A percentile compares a stretch with the other conserved stretches of the same genome.
Evolutionary conservation across 2,797 vertebrate genomes (phyloP).

Genomic region (Fundulus diaphanus): DNA sequence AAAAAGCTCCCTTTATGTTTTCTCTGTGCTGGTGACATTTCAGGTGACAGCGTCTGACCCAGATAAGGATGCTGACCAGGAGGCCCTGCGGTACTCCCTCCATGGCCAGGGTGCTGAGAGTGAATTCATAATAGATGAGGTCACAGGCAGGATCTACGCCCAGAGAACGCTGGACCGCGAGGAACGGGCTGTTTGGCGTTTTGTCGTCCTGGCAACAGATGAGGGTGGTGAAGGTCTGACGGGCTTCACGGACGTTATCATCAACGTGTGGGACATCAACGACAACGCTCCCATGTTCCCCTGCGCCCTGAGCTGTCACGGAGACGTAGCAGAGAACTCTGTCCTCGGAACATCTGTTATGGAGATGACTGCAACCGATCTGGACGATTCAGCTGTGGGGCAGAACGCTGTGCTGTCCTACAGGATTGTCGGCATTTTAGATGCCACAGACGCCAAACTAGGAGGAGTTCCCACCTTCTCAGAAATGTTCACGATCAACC

Average conservation of each 20-base stretch:
- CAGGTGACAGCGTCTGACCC: slow-evolving; percentile 91
- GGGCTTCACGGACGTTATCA: slow-evolving; percentile 92
- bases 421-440: slow-evolving; percentile 82
- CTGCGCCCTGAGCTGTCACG: slow-evolving; percentile 86
- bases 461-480: slow-evolving; percentile 65
- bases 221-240: slow-evolving; percentile 91
- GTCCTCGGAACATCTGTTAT: slow-evolving; percentile 83
- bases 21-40: slow-evolving; percentile 42
- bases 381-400: slow-evolving; percentile 87
- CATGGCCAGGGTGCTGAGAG: slow-evolving; percentile 89
- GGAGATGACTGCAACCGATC: slow-evolving; percentile 89
- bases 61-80: slow-evolving; percentile 86
- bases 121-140: slow-evolving; percentile 90
- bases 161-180: slow-evolving; percentile 87
- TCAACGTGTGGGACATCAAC: slow-evolving; percentile 92
- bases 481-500: slow-evolving; percentile 86
- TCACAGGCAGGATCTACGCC: slow-evolving; percentile 88
- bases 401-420: slow-evolving; percentile 89
- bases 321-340: slow-evolving; percentile 87
- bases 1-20: not conserved
- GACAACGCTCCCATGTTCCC: slow-evolving; percentile 87
- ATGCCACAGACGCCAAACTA: slow-evolving; percentile 54
- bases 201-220: slow-evolving; percentile 90
- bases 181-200: slow-evolving; percentile 88
- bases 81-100: slow-evolving; percentile 88